Conservation (phyloP, 2,888 invertebrate genomes). For the Drosophila antonietae region DNA sequence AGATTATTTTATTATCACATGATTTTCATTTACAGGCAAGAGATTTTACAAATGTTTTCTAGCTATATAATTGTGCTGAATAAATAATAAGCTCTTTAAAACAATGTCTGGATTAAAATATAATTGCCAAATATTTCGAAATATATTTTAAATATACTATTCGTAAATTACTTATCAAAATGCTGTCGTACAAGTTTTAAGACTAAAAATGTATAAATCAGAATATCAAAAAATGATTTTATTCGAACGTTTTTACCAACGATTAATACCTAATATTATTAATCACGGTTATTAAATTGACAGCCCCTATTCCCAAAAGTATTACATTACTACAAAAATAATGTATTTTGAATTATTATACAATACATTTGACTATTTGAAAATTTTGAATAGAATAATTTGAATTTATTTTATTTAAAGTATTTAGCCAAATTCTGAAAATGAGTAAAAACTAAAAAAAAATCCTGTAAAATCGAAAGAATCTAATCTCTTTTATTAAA, state of each 20-base stretch:
- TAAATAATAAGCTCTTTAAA: constrained; percentile 51
- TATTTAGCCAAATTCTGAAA: constrained; percentile 36
- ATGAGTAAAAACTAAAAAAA: constrained; percentile 22
- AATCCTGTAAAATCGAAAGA: constrained; percentile 34
- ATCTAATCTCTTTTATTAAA: constrained; percentile 40
- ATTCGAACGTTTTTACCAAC: no score
- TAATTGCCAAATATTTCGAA: constrained; percentile 52
- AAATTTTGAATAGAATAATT: constrained; percentile 13
- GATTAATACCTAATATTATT: no score
- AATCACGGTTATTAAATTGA: constrained; percentile 16
- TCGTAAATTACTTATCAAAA: constrained; percentile 51
- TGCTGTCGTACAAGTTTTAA: constrained; percentile 35
- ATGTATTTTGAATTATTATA: not conserved
- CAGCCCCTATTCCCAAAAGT: constrained; percentile 23
- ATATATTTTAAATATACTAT: constrained; percentile 30
- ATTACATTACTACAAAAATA: not conserved
- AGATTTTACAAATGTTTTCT: constrained; percentile 80
- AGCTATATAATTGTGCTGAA: constrained; percentile 64
- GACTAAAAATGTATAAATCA: constrained; percentile 22
- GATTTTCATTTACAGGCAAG: constrained; percentile 84
- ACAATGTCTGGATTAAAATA: constrained; percentile 39
- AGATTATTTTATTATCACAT: constrained; percentile 83
- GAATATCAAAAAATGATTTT: constrained; percentile 7
- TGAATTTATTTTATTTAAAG: constrained; percentile 22
- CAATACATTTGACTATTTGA: no score